Conservation (phyloP, 1,140 invertebrate genomes). For the Formica selysi region DNA sequence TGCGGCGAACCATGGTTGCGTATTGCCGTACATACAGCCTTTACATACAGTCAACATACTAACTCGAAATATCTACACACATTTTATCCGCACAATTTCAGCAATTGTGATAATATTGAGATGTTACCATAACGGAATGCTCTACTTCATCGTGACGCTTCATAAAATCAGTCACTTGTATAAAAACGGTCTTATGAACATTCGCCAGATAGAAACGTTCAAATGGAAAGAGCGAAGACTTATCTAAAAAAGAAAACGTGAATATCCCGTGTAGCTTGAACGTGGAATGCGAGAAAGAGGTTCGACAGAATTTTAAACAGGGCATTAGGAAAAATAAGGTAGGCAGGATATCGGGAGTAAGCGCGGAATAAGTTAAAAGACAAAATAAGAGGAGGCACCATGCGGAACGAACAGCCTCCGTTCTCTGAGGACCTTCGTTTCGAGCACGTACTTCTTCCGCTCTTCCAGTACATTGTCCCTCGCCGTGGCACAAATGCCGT, state of each 20-base stretch:
- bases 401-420: slow-evolving; percentile 56
- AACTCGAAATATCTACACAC: slow-evolving; percentile 21
- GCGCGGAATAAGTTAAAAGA: slow-evolving; percentile 47
- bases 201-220: slow-evolving; percentile 16
- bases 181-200: background rate
- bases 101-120: background rate
- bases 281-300: background rate
- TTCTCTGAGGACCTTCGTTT: slow-evolving; percentile 49
- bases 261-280: slow-evolving; percentile 27
- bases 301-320: slow-evolving; percentile 49
- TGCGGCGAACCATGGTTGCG: slow-evolving; percentile 34
- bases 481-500: slow-evolving; percentile 66
- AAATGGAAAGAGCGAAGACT: slow-evolving; percentile 11
- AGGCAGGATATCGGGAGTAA: slow-evolving; percentile 41
- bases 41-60: slow-evolving; percentile 4
- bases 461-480: slow-evolving; percentile 58
- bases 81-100: background rate
- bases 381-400: slow-evolving; percentile 43
- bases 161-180: background rate
- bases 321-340: slow-evolving; percentile 58
- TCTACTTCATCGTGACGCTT: background rate
- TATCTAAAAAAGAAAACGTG: slow-evolving; percentile 21
- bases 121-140: background rate
- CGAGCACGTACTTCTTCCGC: slow-evolving; percentile 69
- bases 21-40: background rate